phyloP scores from a whole-genome alignment of 2,888 invertebrate species.

The Athalia rosae region DNA sequence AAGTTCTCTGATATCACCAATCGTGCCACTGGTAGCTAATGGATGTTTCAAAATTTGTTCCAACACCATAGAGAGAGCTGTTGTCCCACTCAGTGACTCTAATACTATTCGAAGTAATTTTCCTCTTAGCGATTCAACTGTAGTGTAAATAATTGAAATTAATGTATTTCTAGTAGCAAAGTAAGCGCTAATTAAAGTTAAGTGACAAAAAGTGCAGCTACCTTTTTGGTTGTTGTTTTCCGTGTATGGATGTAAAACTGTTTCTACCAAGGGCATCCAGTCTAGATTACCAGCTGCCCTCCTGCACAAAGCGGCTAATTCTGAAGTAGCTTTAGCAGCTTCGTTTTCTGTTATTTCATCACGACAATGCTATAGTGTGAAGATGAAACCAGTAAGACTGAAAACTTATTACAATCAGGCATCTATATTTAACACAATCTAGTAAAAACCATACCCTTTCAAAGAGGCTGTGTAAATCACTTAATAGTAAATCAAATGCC shows the following conservation, averaged over 20 bases:
- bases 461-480: conserved; percentile 69
- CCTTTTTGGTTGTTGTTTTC: conserved; percentile 61
- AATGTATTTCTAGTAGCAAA: background rate
- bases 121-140: conserved; percentile 65
- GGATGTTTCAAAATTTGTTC: conserved; percentile 77
- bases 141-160: conserved; percentile 43
- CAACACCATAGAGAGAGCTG: conserved; percentile 76
- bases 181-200: background rate
- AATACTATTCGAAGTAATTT: conserved; percentile 68
- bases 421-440: background rate
- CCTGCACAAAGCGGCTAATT: conserved; percentile 67
- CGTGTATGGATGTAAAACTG: conserved; percentile 63
- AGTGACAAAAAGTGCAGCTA: conserved; percentile 39
- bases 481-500: conserved; percentile 80
- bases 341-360: conserved; percentile 60
- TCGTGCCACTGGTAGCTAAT: conserved; percentile 75
- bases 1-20: conserved; percentile 79
- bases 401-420: background rate
- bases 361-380: conserved; percentile 54
- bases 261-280: conserved; percentile 71
- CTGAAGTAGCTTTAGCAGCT: conserved; percentile 60
- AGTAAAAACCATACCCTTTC: conserved; percentile 59
- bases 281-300: conserved; percentile 69
- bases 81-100: conserved; percentile 70
- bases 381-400: background rate